These are phyloP conservation scores for Andrena minutula DNA, from an alignment of 2,888 invertebrate species.

Conservation along the genomic window DNA sequence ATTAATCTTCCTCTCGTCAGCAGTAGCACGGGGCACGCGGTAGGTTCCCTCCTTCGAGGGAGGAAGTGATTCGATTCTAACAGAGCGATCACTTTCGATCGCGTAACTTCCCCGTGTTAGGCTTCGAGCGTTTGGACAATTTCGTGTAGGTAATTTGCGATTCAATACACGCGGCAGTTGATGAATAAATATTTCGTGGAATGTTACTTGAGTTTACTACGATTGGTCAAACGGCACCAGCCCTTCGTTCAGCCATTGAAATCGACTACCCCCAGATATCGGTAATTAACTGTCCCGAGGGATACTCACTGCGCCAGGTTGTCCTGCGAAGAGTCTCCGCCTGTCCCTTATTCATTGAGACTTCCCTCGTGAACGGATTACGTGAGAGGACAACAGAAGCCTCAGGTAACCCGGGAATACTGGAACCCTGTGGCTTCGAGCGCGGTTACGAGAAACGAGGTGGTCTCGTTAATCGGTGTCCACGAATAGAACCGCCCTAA, in stretches of 20 bases:
- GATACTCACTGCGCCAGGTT: neutral
- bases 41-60: neutral
- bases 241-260: neutral
- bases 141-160: neutral
- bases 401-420: slow-evolving; percentile 38
- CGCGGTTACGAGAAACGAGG: slow-evolving; percentile 77
- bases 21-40: neutral
- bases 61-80: neutral
- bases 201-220: too few relatives aligned
- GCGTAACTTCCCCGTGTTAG: neutral
- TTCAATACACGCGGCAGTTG: neutral
- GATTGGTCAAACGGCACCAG: too few relatives aligned
- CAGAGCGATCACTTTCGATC: neutral
- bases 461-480: slow-evolving; percentile 41
- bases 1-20: slow-evolving; percentile 49
- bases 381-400: neutral
- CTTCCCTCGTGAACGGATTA: neutral
- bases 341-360: neutral
- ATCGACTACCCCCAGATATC: neutral
- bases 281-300: neutral
- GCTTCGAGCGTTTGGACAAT: too few relatives aligned
- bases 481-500: slow-evolving; percentile 27
- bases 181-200: neutral
- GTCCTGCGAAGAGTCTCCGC: neutral
- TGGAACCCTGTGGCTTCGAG: slow-evolving; percentile 35